phyloP scores from a whole-genome alignment of 1,140 invertebrate species.

The Drosophila bipectinata region DNA sequence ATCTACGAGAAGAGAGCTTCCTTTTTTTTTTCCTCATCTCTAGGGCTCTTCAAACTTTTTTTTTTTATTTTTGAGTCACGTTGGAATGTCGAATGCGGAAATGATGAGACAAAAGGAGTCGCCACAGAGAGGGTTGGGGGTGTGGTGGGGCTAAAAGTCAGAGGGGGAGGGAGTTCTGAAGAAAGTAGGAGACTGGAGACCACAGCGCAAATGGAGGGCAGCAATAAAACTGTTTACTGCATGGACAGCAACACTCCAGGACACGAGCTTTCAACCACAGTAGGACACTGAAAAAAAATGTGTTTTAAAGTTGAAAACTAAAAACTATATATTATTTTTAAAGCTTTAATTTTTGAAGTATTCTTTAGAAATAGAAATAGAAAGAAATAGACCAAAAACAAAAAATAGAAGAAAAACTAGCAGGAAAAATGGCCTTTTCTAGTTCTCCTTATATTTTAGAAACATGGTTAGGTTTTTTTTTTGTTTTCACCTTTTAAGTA shows the following conservation, averaged over 20 bases:
- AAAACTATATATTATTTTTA: too few species aligned
- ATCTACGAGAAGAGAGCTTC: background rate
- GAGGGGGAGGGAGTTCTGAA: background rate
- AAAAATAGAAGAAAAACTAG: too few species aligned
- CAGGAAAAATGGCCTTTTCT: too few species aligned
- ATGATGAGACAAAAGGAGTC: slow-evolving; percentile 57
- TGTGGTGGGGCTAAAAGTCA: background rate
- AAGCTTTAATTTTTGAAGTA: too few species aligned
- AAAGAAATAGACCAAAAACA: too few species aligned
- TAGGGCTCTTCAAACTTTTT: slow-evolving; percentile 42
- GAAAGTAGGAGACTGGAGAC: slow-evolving; percentile 8
- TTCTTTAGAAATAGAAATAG: too few species aligned
- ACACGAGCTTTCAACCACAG: background rate
- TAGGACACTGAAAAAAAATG: background rate
- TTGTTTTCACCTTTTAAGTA: too few species aligned
- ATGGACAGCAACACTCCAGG: slow-evolving; percentile 28
- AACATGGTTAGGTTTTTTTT: too few species aligned
- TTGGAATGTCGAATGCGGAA: slow-evolving; percentile 59
- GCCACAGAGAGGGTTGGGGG: background rate
- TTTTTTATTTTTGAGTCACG: slow-evolving; percentile 51
- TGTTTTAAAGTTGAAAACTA: too few species aligned
- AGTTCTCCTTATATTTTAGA: background rate
- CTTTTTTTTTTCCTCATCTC: slow-evolving; percentile 1
- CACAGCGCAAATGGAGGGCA: slow-evolving; percentile 56
- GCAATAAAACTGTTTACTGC: slow-evolving; percentile 67